phyloP scores from a whole-genome alignment of 2,797 vertebrate species.

The Epinephelus coioides region DNA sequence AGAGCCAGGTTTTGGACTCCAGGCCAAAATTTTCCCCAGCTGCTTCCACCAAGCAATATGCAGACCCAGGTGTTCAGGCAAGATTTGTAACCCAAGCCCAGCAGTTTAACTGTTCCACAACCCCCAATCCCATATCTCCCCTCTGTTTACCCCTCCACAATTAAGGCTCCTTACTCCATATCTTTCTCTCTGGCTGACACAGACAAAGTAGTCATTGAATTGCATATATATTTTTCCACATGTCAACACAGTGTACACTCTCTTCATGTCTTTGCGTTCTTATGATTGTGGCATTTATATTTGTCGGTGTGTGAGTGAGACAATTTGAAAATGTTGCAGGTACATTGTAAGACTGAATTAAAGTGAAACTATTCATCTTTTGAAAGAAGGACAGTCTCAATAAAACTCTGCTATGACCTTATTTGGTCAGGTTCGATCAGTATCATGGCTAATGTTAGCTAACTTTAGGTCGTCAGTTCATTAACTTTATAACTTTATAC shows the following conservation, averaged over 20 bases:
- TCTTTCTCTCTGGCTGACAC: conserved; percentile 45
- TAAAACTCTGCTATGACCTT: too few relatives aligned
- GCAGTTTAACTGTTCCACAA: conserved; percentile 70
- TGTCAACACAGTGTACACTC: neutral
- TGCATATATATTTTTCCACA: conserved; percentile 24
- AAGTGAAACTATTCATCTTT: too few relatives aligned
- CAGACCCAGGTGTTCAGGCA: conserved; percentile 81
- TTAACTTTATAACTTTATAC: too few relatives aligned
- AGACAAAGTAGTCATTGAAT: conserved; percentile 43
- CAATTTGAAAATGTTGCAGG: too few relatives aligned
- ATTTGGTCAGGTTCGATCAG: too few relatives aligned
- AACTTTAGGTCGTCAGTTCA: too few relatives aligned
- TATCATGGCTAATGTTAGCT: too few relatives aligned
- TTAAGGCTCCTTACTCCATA: conserved; percentile 19
- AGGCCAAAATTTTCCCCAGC: conserved; percentile 71
- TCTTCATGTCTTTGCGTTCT: neutral
- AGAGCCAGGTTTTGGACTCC: conserved; percentile 74
- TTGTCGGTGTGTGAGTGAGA: too few relatives aligned
- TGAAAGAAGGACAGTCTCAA: too few relatives aligned
- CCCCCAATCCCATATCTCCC: conserved; percentile 54
- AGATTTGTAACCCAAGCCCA: conserved; percentile 76
- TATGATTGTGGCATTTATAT: neutral
- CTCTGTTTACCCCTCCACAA: conserved; percentile 35
- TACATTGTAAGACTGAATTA: too few relatives aligned
- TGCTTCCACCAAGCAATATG: conserved; percentile 75